Percentiles rank a stretch among this genome's conserved stretches.
These are phyloP conservation scores for Amblyornis subalaris DNA, from an alignment of 2,113 vertebrate species.

Conservation along the genomic window DNA sequence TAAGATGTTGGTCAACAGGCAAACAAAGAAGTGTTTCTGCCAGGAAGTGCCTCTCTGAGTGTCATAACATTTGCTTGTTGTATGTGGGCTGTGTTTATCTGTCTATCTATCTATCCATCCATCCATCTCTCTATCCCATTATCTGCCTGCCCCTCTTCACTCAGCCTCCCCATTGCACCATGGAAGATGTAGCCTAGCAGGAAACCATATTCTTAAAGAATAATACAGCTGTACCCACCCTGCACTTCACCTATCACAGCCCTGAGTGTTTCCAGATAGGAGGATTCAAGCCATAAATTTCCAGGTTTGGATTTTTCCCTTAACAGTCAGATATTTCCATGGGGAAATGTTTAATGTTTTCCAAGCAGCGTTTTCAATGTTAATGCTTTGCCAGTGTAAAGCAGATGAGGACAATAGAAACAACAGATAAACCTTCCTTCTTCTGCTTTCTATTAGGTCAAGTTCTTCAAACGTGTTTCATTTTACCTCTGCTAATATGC, in stretches of 20 bases:
- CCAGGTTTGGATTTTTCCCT: background rate
- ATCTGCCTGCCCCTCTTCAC: background rate
- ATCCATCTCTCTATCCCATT: background rate
- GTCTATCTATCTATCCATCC: background rate
- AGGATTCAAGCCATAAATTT: background rate
- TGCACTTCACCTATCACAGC: background rate
- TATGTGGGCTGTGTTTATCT: background rate
- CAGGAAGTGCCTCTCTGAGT: background rate
- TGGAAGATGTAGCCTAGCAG: background rate
- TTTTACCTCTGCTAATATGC: background rate
- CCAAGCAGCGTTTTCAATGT: background rate
- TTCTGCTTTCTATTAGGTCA: background rate
- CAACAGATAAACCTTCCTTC: background rate
- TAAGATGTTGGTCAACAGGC: background rate
- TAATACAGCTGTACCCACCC: background rate
- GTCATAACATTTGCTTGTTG: background rate
- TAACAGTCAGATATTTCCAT: background rate
- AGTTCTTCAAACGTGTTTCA: background rate
- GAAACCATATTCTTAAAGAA: background rate
- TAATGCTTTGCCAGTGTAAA: background rate
- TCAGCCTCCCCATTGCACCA: background rate
- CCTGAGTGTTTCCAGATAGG: conserved; percentile 18
- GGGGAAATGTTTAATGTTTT: background rate
- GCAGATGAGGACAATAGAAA: background rate
- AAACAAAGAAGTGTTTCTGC: background rate